phyloP scores from a whole-genome alignment of 2,888 invertebrate species.

The Tyria jacobaeae region DNA sequence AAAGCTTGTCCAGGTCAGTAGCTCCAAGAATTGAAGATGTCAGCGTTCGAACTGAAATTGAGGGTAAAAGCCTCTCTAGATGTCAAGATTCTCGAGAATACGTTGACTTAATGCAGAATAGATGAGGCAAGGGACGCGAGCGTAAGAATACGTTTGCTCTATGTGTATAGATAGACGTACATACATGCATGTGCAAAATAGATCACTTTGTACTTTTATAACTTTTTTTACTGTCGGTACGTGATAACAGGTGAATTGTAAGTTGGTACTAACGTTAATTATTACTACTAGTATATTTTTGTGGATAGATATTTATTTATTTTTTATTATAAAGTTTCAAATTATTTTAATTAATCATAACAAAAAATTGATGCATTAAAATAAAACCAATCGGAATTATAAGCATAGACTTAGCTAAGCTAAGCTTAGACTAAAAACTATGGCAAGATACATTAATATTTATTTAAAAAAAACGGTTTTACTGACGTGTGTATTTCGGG shows the following conservation, averaged over 20 bases:
- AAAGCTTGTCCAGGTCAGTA: conserved; percentile 73
- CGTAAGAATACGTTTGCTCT: conserved; percentile 12
- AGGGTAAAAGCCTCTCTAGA: conserved; percentile 60
- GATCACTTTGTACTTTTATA: conserved; percentile 12
- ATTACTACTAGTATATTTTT: not conserved
- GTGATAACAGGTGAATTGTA: conserved; percentile 5
- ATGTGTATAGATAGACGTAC: not conserved
- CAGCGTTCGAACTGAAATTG: conserved; percentile 62
- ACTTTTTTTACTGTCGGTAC: conserved; percentile 6
- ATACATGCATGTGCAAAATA: conserved; percentile 12
- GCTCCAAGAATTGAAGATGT: conserved; percentile 62
- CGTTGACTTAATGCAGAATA: conserved; percentile 49
- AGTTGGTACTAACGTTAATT: not conserved
- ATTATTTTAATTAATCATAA: too few relatives aligned
- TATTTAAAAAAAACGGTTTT: too few relatives aligned
- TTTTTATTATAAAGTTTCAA: too few relatives aligned
- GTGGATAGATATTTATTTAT: too few relatives aligned
- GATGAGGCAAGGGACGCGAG: conserved; percentile 22
- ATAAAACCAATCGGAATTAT: too few relatives aligned
- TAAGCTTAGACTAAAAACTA: too few relatives aligned
- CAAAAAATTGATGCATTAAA: too few relatives aligned
- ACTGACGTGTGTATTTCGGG: too few relatives aligned
- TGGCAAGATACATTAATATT: too few relatives aligned
- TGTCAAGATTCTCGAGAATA: conserved; percentile 47
- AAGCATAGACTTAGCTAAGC: too few relatives aligned